phyloP scores from a whole-genome alignment of 1,140 invertebrate genomes.

The Cyclina sinensis region DNA sequence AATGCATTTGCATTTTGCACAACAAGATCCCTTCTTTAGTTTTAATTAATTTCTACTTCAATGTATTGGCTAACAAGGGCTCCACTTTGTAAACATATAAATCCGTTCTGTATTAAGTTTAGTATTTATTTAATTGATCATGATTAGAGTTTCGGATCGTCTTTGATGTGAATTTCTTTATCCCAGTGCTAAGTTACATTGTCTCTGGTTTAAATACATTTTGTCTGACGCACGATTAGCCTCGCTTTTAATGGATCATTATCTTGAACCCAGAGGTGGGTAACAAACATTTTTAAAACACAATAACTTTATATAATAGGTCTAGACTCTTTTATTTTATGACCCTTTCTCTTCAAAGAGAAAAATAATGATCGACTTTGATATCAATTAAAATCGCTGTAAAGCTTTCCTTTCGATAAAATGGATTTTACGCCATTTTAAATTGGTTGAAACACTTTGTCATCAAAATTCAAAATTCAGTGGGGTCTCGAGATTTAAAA shows the following conservation, averaged over 20 bases:
- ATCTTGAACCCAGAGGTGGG: not conserved
- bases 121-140: not conserved
- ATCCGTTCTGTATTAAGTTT: not conserved
- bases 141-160: too few species aligned
- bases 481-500: too few species aligned
- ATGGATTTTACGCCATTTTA: too few species aligned
- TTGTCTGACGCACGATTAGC: not conserved
- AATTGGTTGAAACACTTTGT: too few species aligned
- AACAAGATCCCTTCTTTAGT: too few species aligned
- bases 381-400: too few species aligned
- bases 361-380: not conserved
- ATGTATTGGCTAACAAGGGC: too few species aligned
- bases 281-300: not conserved
- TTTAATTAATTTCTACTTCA: too few species aligned
- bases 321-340: not conserved
- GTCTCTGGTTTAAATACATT: slow-evolving; percentile 13
- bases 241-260: not conserved
- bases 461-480: too few species aligned
- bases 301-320: not conserved
- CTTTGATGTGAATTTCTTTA: not conserved
- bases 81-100: too few species aligned
- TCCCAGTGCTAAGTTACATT: not conserved
- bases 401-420: too few species aligned
- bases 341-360: not conserved
- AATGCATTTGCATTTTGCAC: too few species aligned